phyloP scores from a whole-genome alignment of 2,888 invertebrate species.

The Hemaris fuciformis region DNA sequence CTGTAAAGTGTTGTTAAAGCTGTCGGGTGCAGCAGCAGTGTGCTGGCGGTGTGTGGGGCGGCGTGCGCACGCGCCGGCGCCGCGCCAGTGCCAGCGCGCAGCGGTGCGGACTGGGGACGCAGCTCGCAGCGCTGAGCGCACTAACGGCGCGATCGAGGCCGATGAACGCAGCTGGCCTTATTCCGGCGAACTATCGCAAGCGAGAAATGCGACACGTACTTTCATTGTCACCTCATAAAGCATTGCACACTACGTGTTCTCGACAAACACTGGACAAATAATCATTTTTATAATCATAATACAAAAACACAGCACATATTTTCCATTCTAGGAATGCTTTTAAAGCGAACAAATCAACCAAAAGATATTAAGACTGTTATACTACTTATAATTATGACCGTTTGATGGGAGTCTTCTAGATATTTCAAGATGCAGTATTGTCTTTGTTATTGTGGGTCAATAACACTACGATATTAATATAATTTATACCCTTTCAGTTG shows the following conservation, averaged over 20 bases:
- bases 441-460: too few species aligned
- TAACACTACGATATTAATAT: too few species aligned
- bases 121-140: conserved; percentile 23
- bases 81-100: too few species aligned
- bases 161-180: conserved; percentile 78
- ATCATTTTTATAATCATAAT: conserved; percentile 25
- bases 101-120: conserved; percentile 35
- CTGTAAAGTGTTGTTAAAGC: too few species aligned
- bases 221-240: conserved; percentile 71
- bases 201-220: conserved; percentile 74
- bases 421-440: too few species aligned
- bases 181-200: conserved; percentile 73
- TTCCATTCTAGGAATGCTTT: too few species aligned
- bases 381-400: neutral
- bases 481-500: too few species aligned
- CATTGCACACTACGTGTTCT: conserved; percentile 37
- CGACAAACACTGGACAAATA: conserved; percentile 24
- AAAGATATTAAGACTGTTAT: neutral
- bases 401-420: too few species aligned
- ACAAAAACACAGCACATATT: too few species aligned
- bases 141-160: conserved; percentile 75
- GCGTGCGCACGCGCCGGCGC: conserved; percentile 10
- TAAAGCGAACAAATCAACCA: too few species aligned
- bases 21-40: too few species aligned
- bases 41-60: neutral